phyloP scores from a whole-genome alignment of 2,888 invertebrate genomes.

The Epinotia brunnichana region DNA sequence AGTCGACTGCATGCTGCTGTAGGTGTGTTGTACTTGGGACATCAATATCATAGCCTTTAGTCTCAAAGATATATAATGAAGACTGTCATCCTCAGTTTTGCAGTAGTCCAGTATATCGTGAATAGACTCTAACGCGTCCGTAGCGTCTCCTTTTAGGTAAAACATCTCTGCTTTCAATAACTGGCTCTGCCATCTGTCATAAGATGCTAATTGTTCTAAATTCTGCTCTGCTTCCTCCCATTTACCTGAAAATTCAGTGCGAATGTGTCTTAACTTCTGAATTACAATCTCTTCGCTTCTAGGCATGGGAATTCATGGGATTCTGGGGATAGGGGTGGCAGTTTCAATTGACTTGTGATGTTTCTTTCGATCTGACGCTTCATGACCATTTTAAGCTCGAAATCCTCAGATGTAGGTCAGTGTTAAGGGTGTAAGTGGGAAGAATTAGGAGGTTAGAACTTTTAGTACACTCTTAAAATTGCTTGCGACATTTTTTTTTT shows the following conservation, averaged over 20 bases:
- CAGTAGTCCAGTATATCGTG: slow-evolving; percentile 81
- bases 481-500: not conserved
- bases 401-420: not conserved
- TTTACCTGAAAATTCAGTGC: slow-evolving; percentile 72
- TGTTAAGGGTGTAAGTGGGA: not conserved
- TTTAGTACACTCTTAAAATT: not conserved
- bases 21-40: slow-evolving; percentile 86
- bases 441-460: not conserved
- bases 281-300: not conserved
- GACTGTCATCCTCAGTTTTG: slow-evolving; percentile 78
- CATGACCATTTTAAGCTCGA: not conserved
- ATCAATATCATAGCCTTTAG: slow-evolving; percentile 88
- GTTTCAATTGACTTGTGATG: not conserved
- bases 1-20: slow-evolving; percentile 81
- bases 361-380: not conserved
- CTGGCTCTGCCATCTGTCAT: slow-evolving; percentile 87
- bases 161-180: slow-evolving; percentile 83
- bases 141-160: slow-evolving; percentile 80
- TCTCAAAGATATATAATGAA: slow-evolving; percentile 81
- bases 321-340: not conserved
- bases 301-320: not conserved
- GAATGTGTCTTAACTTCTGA: not conserved
- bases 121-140: slow-evolving; percentile 75
- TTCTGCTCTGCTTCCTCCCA: slow-evolving; percentile 88
- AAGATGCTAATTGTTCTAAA: slow-evolving; percentile 86